Base-by-base conservation (phyloP, 2,888 invertebrate species). In the Hypolimnas misippus region DNA sequence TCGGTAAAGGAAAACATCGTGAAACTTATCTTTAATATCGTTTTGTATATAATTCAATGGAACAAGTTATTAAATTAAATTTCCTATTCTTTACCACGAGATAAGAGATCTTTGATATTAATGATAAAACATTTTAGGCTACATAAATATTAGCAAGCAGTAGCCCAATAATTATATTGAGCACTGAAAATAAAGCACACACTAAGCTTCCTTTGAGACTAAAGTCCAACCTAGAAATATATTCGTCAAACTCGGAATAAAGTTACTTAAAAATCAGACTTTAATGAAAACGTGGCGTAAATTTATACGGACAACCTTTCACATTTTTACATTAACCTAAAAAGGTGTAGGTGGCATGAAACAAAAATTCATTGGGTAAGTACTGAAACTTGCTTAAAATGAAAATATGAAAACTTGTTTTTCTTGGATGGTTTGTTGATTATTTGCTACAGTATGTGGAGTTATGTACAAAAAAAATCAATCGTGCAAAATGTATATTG, bases 291-390 rank as follows among this genome's bases (percentile, higher is more conserved):
- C 17, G 31, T 33, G 29, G 7, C n/a, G 29, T 19, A 33, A 31
- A 17, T 42, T 14, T 38, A 38, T 55, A 40, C 38, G 33, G 54
- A 38, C 51, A 35, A 21, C 42, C 40, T 42, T 62, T 35, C 31
- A 42, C 49, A 5, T 55, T 50, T 19, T 52, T 31, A 61, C 49
- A 55, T 61, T 50, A 61, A 38, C 54, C 38, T 49, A 49, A 50
- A 55, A 31, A 51, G 40, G 62, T 56, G 49, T 50, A 42, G 56
- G 10, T 33, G 44, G 35, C 46, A 14, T 44, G 33, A 59, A 50
- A 57, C 33, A 53, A 65, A 57, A 56, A 54, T 54, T 53, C 29
- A 5, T 21, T 44, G n/a, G 19, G 29, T 42, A 62, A 50, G 17
- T 62, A 31, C 29, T 21, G n/a, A 42, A 25, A 42, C n/a, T n/a